Evolutionary conservation across 2,888 invertebrate species (phyloP), one percentile per base, ranked within the genome.

Genomic region (Meiosimyza decipiens): DNA sequence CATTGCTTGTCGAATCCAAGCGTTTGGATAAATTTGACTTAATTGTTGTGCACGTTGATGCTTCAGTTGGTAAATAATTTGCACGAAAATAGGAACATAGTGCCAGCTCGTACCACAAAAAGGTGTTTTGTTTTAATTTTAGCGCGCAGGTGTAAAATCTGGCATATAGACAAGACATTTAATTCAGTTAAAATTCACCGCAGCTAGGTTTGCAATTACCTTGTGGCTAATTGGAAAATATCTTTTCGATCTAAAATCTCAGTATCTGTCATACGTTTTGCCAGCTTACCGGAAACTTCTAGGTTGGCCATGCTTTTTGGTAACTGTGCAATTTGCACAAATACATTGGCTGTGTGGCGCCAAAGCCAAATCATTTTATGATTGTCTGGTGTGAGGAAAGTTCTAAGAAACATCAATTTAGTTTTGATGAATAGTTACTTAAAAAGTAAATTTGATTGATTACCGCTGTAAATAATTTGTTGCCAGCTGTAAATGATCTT

Each of bases 1-100:
- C 80, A 96, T 87, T 6, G 93, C 96, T 85, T 96, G 96, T 1
- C 97, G 97, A 82, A 96, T 92, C 98, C 98, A 98, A 80, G 95
- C 93, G 76, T 93, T 92, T 16, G 93, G 89, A 84, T 95, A 96
- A 52, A 92, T 91, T 6, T 96, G 96, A 84, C 96, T 93, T n/a
- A 92, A 90, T 71, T 95, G 92, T 84, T 98, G 97, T 0, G 96
- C 96, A 79, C 93, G 91, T 80, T 92, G 92, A 83, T 0, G 80
- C 81, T 6, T 83, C 80, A 22, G 82, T 80, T 0, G 83, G 78
- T 47, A 81, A 71, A 22, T 78, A 79, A 28, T 82, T 71, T 1
- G 89, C 88, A 79, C 91, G 91, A 72, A 89, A 87, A 76, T 91
- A 89, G 80, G 91, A 92, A 81, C 91, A 91, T 15, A 90, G 82